phyloP scores from a whole-genome alignment of 2,113 vertebrate genomes.

The Ceyx melanurus region DNA sequence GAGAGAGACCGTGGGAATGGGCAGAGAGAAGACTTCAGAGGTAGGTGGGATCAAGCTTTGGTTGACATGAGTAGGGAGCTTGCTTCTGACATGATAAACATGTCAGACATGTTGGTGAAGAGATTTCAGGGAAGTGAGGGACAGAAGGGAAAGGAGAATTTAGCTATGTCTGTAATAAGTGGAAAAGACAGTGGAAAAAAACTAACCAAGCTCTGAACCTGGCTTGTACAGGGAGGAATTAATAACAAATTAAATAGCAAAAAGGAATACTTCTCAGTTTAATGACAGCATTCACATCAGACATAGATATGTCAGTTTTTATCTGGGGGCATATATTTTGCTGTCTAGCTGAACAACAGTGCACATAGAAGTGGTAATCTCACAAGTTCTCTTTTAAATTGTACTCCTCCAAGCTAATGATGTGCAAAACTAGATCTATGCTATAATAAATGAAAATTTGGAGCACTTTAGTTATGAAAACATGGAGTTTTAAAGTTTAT shows the following conservation, averaged over 20 bases:
- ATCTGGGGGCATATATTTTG: not conserved
- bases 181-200: not conserved
- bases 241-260: not conserved
- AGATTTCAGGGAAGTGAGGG: not conserved
- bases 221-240: not conserved
- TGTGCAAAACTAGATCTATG: not conserved
- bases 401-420: not conserved
- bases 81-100: constrained; percentile 14
- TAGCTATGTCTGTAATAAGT: not conserved
- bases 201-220: not conserved
- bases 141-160: not conserved
- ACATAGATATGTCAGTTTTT: not conserved
- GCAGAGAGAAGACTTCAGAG: not conserved
- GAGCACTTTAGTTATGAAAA: not conserved
- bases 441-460: constrained; percentile 3
- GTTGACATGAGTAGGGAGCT: not conserved
- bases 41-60: constrained; percentile 21
- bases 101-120: not conserved
- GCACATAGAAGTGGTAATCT: not conserved
- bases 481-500: not conserved
- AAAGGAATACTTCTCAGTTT: not conserved
- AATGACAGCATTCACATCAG: not conserved
- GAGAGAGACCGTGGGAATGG: constrained; percentile 53
- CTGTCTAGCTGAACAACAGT: not conserved
- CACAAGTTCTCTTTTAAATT: constrained; percentile 19